Evolutionary conservation across 2,797 vertebrate species (phyloP).

Genomic region (Petrocephalus sullivani): DNA sequence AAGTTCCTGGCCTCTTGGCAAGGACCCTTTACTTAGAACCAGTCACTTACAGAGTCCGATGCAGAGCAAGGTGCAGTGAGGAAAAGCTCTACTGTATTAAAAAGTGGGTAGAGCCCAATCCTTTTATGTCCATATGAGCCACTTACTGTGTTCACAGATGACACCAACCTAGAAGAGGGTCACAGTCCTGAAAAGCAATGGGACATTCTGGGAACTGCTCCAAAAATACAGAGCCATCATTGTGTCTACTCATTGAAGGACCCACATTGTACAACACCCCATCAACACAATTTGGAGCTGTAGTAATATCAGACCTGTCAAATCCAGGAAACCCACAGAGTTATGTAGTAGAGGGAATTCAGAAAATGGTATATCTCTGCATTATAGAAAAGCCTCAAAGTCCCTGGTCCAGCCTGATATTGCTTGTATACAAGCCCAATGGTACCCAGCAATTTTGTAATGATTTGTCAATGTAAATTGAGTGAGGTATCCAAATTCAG

Average conservation of each 20-base stretch:
- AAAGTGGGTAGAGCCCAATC: neutral
- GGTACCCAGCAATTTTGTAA: neutral
- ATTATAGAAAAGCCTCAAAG: neutral
- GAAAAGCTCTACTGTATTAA: neutral
- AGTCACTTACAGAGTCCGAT: neutral
- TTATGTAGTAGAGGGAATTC: neutral
- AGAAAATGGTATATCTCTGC: slow-evolving; percentile 1
- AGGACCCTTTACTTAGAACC: neutral
- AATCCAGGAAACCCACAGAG: neutral
- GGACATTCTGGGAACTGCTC: neutral
- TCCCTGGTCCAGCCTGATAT: neutral
- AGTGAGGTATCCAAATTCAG: neutral
- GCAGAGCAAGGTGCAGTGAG: neutral
- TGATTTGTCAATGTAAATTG: neutral
- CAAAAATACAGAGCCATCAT: neutral
- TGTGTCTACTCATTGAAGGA: neutral
- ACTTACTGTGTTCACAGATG: neutral
- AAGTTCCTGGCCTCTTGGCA: neutral
- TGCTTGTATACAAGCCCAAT: neutral
- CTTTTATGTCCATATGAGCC: neutral
- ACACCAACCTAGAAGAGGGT: neutral
- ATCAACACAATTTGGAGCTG: neutral
- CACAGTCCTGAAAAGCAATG: neutral
- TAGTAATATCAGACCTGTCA: neutral
- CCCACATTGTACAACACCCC: neutral